Conservation (phyloP, 2,113 vertebrate species). For the Gavialis gangeticus region DNA sequence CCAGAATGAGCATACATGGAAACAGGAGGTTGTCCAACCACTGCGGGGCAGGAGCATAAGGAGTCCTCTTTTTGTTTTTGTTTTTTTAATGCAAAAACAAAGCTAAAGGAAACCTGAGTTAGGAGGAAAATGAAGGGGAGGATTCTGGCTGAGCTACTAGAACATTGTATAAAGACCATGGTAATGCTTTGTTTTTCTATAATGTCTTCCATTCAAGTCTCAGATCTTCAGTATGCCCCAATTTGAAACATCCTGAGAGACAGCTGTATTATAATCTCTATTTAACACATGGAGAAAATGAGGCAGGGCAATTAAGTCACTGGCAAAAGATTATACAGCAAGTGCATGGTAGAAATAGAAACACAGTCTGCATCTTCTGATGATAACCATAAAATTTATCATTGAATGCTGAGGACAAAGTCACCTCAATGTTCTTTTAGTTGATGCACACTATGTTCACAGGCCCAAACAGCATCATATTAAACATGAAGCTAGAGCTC, state of each 20-base stretch:
- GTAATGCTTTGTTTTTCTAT: not conserved
- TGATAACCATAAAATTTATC: not conserved
- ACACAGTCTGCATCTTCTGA: not conserved
- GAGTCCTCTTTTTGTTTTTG: too few relatives aligned
- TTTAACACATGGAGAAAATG: not conserved
- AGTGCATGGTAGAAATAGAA: slow-evolving; percentile 13
- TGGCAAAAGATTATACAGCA: not conserved
- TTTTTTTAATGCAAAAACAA: too few relatives aligned
- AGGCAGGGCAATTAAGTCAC: slow-evolving; percentile 13
- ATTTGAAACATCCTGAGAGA: not conserved
- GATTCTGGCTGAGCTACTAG: not conserved
- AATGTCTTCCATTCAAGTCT: not conserved
- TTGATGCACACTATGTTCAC: not conserved
- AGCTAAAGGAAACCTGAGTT: not conserved
- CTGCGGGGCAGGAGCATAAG: not conserved
- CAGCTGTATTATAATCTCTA: not conserved
- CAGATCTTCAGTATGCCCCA: not conserved
- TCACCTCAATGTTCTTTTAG: not conserved
- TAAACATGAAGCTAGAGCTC: slow-evolving; percentile 40
- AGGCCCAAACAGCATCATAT: slow-evolving; percentile 33
- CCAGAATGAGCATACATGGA: not conserved
- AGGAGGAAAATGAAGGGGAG: not conserved
- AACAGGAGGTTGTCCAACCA: not conserved
- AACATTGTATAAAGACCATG: not conserved
- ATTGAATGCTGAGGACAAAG: slow-evolving; percentile 1